These are phyloP conservation scores for Trilocha varians DNA, from an alignment of 2,888 invertebrate species.

Conservation along the genomic window DNA sequence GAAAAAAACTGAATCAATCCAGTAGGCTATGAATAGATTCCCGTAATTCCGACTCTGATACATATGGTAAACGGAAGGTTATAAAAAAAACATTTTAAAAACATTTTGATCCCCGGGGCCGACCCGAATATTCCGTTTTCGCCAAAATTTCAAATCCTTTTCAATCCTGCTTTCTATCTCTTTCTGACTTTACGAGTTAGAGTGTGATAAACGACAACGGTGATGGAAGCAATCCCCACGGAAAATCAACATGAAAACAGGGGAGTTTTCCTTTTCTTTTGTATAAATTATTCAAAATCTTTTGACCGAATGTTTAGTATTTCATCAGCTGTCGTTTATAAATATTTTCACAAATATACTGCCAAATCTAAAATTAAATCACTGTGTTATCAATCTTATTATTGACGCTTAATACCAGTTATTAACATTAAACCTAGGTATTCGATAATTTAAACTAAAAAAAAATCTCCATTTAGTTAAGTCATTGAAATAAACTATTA, in stretches of 20 bases:
- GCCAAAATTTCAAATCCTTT: constrained; percentile 35
- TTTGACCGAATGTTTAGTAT: constrained; percentile 45
- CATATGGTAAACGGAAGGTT: constrained; percentile 1
- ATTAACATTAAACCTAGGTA: too few species aligned
- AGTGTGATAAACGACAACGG: constrained; percentile 25
- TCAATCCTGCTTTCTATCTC: constrained; percentile 31
- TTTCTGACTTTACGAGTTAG: constrained; percentile 15
- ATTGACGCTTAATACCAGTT: too few species aligned
- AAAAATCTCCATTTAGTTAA: too few species aligned
- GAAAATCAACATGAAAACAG: constrained; percentile 52
- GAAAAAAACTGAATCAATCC: neutral
- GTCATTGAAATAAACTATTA: too few species aligned
- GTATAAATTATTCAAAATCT: constrained; percentile 52
- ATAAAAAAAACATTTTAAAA: constrained; percentile 4
- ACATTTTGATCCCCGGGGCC: constrained; percentile 17
- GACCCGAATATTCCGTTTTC: constrained; percentile 17
- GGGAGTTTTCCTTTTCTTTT: constrained; percentile 37
- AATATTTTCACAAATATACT: neutral
- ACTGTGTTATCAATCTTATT: too few species aligned
- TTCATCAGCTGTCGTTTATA: constrained; percentile 36
- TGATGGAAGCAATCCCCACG: constrained; percentile 37
- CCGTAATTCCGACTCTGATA: neutral
- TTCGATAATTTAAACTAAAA: too few species aligned
- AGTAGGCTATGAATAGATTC: neutral
- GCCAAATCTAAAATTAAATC: neutral